These are phyloP conservation scores for Cryptocephalus primarius DNA, from an alignment of 2,888 invertebrate genomes.

Conservation along the genomic window DNA sequence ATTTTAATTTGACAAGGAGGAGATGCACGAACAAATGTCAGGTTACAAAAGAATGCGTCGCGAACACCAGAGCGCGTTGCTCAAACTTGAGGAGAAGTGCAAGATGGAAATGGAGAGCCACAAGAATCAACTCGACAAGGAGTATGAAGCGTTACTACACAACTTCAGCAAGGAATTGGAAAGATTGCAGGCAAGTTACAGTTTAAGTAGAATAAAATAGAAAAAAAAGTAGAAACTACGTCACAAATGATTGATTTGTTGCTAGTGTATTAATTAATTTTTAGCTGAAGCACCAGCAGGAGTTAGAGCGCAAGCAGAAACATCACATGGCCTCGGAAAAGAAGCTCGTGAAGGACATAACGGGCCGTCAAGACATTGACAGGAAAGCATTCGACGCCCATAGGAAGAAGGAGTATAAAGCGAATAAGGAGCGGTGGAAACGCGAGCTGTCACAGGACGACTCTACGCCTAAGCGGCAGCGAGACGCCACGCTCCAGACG, in stretches of 20 bases:
- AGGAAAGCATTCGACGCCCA: constrained; percentile 83
- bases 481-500: constrained; percentile 80
- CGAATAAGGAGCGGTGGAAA: constrained; percentile 95
- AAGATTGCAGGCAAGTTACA: constrained; percentile 53
- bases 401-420: constrained; percentile 94
- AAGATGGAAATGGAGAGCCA: constrained; percentile 95
- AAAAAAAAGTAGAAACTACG: no score
- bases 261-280: background rate
- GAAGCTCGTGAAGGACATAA: constrained; percentile 86
- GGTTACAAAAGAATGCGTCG: constrained; percentile 96
- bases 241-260: no score
- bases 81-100: constrained; percentile 90
- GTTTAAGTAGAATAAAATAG: constrained; percentile 7
- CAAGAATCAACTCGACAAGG: constrained; percentile 89
- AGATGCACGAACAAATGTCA: constrained; percentile 99
- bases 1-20: constrained; percentile 48
- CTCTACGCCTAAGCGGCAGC: constrained; percentile 81
- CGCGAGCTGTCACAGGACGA: constrained; percentile 85
- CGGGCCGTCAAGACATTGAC: constrained; percentile 80
- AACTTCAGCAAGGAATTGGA: constrained; percentile 89
- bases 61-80: constrained; percentile 91
- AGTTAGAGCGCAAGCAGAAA: constrained; percentile 70
- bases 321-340: constrained; percentile 83
- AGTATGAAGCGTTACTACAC: constrained; percentile 86
- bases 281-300: constrained; percentile 63